These are phyloP conservation scores for Rhagologus leucostigma DNA, from an alignment of 2,113 vertebrate genomes.

Conservation along the genomic window DNA sequence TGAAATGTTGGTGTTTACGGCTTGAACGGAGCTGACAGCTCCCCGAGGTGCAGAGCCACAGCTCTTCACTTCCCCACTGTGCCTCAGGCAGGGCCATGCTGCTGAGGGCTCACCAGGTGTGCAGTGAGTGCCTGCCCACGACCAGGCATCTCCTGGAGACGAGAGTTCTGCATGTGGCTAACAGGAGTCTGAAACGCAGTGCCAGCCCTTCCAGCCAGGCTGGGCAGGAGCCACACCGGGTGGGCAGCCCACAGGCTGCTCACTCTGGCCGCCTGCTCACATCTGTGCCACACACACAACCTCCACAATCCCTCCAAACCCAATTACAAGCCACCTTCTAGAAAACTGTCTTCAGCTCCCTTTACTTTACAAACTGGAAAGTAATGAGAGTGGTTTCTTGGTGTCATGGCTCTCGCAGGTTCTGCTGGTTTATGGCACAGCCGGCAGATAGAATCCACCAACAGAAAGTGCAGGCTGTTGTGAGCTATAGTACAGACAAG, in stretches of 20 bases:
- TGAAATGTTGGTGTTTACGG: not conserved
- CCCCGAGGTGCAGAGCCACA: not conserved
- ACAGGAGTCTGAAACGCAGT: fast-evolving
- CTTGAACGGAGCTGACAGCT: fast-evolving
- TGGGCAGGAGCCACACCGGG: not conserved
- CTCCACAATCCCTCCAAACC: not conserved
- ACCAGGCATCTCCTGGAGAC: not conserved
- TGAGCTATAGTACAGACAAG: fast-evolving
- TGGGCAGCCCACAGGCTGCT: not conserved
- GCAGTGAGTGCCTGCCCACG: fast-evolving
- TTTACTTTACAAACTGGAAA: not conserved
- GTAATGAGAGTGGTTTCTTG: not conserved
- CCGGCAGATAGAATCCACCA: not conserved
- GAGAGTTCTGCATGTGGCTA: fast-evolving
- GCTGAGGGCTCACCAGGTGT: fast-evolving
- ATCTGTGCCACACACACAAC: fast-evolving
- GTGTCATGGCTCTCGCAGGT: not conserved
- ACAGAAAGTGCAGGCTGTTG: not conserved
- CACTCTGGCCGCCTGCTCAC: fast-evolving
- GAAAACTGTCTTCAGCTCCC: not conserved
- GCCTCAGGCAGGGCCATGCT: too few relatives aligned
- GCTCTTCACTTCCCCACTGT: fast-evolving
- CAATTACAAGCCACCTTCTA: not conserved
- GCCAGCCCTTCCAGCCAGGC: not conserved
- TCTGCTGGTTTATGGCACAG: not conserved